Conservation (phyloP, 2,113 vertebrate genomes). For the Otolemur garnettii region DNA sequence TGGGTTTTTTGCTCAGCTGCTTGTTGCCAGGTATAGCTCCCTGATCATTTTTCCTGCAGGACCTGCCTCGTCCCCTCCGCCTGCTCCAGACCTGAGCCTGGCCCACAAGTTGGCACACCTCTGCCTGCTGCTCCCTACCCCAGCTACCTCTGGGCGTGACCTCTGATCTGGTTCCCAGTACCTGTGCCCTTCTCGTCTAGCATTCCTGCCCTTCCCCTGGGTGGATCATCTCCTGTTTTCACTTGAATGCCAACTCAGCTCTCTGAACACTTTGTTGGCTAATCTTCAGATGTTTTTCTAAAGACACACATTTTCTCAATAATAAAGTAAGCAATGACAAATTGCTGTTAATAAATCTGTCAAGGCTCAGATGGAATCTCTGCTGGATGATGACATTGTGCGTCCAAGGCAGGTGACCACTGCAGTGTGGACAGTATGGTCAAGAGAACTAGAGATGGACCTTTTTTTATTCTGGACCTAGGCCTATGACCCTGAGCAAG, state of each 20-base stretch:
- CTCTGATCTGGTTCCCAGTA: background rate
- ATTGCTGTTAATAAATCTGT: conserved; percentile 21
- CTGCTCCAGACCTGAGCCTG: background rate
- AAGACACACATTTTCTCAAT: background rate
- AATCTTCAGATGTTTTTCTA: conserved; percentile 31
- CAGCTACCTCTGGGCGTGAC: background rate
- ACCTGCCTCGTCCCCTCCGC: background rate
- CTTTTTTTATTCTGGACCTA: background rate
- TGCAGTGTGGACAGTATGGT: rapidly evolving
- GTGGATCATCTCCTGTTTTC: background rate
- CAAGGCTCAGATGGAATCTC: background rate
- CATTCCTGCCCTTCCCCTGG: background rate
- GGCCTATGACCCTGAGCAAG: background rate
- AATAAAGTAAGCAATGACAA: conserved; percentile 52
- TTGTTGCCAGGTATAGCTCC: background rate
- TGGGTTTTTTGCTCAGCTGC: background rate
- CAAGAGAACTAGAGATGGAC: background rate
- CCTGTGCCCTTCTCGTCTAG: background rate
- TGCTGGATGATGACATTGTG: background rate
- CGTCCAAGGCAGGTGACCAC: background rate
- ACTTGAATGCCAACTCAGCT: background rate
- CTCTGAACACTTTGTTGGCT: background rate
- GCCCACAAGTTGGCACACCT: background rate
- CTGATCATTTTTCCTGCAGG: conserved; percentile 2
- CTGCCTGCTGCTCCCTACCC: background rate